Evolutionary conservation across 1,140 invertebrate species (phyloP), one percentile per base, ranked within the genome.

Genomic region (Asobara japonica): DNA sequence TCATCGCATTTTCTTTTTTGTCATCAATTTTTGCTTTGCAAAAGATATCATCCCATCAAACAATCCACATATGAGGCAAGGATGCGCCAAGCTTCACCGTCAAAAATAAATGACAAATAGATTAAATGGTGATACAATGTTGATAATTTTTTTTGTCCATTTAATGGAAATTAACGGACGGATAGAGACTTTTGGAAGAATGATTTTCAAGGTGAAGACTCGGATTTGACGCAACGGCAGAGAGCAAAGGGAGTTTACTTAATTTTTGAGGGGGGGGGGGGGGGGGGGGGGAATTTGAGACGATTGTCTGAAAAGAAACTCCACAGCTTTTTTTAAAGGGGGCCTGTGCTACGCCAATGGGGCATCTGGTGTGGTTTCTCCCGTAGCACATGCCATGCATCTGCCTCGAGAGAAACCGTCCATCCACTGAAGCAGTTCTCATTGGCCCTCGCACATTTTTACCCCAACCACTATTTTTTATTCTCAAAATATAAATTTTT

Each of bases 301-400:
- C 13, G 22, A 56, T 27, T 1, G 51, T 18, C 25, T 22, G 20
- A 27, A 56, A 56, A 27, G 51, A 13, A 56, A 56, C 51, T 56
- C 51, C 16, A 18, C 45, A 10, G 13, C 1, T 56, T 56, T 25
- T 56, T 56, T 22, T 16, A 45, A 45, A 45, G 41, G 41, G n/a
- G 76, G 79, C n/a, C n/a, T 78, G 72, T 79, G 78, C 83, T 80
- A 84, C 84, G 83, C 82, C 84, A 82, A 80, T 84, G 84, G 82
- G 83, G 84, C 85, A 86, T 86, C 85, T 86, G 85, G 84, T 82
- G 84, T 85, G 77, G 81, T 20, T 69, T 38, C 60, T 71, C 29
- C 60, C 80, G 82, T 81, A 83, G 84, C 85, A 86, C 85, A 86
- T 86, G 85, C 85, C 83, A 80, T 76, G 80, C 83, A 85, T 86